Base-by-base conservation (phyloP, 1,140 invertebrate species). In the Papilio xuthus region DNA sequence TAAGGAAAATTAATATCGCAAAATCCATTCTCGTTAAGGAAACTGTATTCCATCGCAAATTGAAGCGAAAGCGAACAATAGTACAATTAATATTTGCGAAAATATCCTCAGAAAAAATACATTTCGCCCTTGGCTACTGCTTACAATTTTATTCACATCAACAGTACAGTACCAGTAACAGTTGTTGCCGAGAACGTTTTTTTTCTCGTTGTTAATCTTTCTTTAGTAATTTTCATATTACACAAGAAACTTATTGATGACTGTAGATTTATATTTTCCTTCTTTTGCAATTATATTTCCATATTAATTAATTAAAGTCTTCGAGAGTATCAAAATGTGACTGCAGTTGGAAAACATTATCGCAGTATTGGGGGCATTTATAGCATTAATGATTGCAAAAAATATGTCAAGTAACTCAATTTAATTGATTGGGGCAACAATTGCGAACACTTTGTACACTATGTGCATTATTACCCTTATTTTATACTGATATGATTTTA, bases 131-230 rank as follows among this genome's bases (percentile, higher is more conserved):
- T 73, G 41, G 71, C 37, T 73, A 44, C 23, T 73, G 20, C 42
- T 73, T 73, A 42, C 71, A 73, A 73, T 73, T 73, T 47, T 26
- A 73, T 73, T 73, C 71, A 73, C 37, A 73, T 73, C 71, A 73
- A 73, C 71, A 47, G 42, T 41, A 47, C 70, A 73, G 42, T 72
- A 72, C n/a, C n/a, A 73, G 71, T 47, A 73, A 73, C 71, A 73
- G 71, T 73, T 73, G 71, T 73, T 73, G 71, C 71, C 13, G 20
- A 26, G 42, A 26, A 23, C 37, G 12, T 47, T 73, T 73, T 20
- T 44, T 50, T 73, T 50, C 23, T 47, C 20, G 18, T n/a, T 47
- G 9, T 1, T 73, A 44, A 47, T 73, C 2, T 73, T 73, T 23
- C n/a, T 47, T 13, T n/a, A 42, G 69, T 73, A 50, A 47, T 73